Percentiles rank a stretch among this genome's conserved stretches.
phyloP scores from a whole-genome alignment of 2,113 vertebrate genomes.

The Gallinago jamesoni region DNA sequence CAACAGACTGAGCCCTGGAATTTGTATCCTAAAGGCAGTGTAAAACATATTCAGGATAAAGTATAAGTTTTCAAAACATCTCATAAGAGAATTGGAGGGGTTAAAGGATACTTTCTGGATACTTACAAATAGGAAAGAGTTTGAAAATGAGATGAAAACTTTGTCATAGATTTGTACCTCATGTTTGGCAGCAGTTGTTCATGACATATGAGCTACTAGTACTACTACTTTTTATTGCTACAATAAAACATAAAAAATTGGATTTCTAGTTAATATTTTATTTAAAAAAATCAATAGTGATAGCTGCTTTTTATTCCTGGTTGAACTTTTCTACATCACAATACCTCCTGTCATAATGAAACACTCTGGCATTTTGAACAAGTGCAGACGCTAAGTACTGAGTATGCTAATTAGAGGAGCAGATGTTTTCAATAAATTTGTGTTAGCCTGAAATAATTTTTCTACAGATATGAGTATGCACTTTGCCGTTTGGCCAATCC shows the following conservation, averaged over 20 bases:
- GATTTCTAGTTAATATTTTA: background rate
- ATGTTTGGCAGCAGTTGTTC: background rate
- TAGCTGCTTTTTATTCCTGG: background rate
- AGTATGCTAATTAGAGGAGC: background rate
- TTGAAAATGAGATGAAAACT: background rate
- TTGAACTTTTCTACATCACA: background rate
- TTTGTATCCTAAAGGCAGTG: background rate
- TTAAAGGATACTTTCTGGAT: background rate
- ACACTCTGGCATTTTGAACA: background rate
- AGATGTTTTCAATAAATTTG: background rate
- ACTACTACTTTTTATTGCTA: background rate
- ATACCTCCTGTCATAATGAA: background rate
- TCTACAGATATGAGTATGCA: background rate
- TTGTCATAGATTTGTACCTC: background rate
- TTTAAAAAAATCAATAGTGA: fast-evolving
- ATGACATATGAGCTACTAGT: background rate
- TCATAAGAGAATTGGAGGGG: background rate
- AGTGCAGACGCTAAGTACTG: background rate
- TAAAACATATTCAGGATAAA: background rate
- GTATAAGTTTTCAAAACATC: background rate
- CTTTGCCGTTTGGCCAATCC: background rate
- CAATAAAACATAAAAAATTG: background rate
- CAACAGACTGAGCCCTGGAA: background rate
- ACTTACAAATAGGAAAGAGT: background rate
- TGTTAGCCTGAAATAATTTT: background rate